phyloP scores from a whole-genome alignment of 2,797 vertebrate genomes.

The Liparis tanakae region DNA sequence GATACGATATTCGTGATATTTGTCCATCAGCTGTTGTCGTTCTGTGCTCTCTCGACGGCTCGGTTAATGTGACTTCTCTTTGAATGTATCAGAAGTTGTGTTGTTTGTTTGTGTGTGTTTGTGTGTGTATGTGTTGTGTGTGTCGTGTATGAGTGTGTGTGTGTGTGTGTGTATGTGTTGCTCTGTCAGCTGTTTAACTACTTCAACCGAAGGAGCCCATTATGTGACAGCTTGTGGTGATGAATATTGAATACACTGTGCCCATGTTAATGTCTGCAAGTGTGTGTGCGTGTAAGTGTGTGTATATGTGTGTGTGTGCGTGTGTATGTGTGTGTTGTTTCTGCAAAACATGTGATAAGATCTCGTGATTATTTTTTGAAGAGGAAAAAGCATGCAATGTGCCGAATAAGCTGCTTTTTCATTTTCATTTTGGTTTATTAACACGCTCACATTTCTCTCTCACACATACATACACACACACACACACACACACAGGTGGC shows the following conservation, averaged over 20 bases:
- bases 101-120: conserved; percentile 9
- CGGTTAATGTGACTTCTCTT: conserved; percentile 1
- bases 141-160: conserved; percentile 5
- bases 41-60: not conserved
- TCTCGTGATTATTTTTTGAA: conserved; percentile 32
- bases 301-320: conserved; percentile 38
- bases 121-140: conserved; percentile 12
- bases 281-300: conserved; percentile 34
- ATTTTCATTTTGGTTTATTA: conserved; percentile 37
- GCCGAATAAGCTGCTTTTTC: conserved; percentile 13
- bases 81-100: not conserved
- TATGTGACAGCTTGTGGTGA: conserved; percentile 80
- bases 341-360: conserved; percentile 36
- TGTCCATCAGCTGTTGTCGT: not conserved
- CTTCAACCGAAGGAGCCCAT: conserved; percentile 70
- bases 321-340: conserved; percentile 30
- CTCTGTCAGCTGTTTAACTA: conserved; percentile 77
- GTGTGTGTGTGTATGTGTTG: conserved; percentile 30
- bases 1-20: no score
- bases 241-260: conserved; percentile 78
- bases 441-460: not conserved
- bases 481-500: conserved; percentile 3
- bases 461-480: conserved; percentile 1
- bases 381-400: conserved; percentile 22
- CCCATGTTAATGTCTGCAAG: conserved; percentile 49